Base-by-base conservation (phyloP, 2,797 vertebrate species). In the Sciurus vulgaris region DNA sequence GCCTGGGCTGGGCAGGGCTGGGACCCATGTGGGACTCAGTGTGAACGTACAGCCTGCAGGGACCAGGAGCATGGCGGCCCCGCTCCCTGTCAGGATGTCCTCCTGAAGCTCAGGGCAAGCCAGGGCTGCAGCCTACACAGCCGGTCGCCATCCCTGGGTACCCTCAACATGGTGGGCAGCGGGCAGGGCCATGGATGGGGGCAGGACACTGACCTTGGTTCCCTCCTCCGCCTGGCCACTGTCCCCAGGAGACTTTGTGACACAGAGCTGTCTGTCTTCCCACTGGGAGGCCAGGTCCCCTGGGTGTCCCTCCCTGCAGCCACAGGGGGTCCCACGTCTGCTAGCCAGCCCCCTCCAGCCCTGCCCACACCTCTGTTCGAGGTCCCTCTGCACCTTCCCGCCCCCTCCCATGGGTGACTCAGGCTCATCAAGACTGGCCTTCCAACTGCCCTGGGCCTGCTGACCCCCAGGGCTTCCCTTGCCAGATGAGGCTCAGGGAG, bases 281-380 rank as follows among this genome's bases (percentile, higher is more conserved):
- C 3, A 0, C 13, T 26, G 59, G 8, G 38, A 44, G 20, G 33
- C n/a, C n/a, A 18, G n/a, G n/a, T 69, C 67, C 67, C 33, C 7
- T 12, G 5, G 3, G 18, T 6, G n/a, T n/a, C 20, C 54, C 18
- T 56, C 6, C 8, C 56, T 59, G 22, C 56, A 59, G 18, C 11
- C 17, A 1, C 73, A 11, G 74, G 8, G 44, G 44, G 73, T 76
- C 47, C 3, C 8, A 14, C 44, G 26, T 49, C 47, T 76, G 73
- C 28, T 5, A 18, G 26, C 4, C 47, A 33, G 2, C 3, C 33
- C 4, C 65, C n/a, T 0, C 35, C 30, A 6, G 22, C 10, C 3
- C 30, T 26, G 9, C n/a, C 14, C 0, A 0, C 0, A 0, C 26
- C 76, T 47, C 54, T 28, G 4, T 41, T 22, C 1, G 3, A 15